A percentile compares a stretch with the other conserved stretches of the same genome.
Evolutionary conservation across 2,888 invertebrate genomes (phyloP).

Genomic region (Lasiommata megera): DNA sequence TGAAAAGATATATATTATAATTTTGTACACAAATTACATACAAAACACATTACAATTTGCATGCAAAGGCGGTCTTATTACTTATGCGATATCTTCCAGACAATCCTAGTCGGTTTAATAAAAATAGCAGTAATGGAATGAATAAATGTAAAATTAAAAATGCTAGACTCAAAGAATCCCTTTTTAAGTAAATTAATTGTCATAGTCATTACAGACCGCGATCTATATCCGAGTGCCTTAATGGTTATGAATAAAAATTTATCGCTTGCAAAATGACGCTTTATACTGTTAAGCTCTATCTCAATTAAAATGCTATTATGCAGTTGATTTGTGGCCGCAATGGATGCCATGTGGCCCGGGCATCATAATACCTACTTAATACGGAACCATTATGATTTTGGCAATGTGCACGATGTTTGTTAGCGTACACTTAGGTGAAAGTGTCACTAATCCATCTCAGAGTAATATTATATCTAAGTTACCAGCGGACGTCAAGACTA

Average conservation of each 20-base stretch:
- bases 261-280: slow-evolving; percentile 55
- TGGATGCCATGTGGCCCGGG: slow-evolving; percentile 35
- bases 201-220: slow-evolving; percentile 22
- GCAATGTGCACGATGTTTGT: too few species aligned
- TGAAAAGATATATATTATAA: too few species aligned
- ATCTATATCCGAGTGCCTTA: slow-evolving; percentile 34
- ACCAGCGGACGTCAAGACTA: too few species aligned
- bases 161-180: slow-evolving; percentile 1
- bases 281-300: slow-evolving; percentile 65
- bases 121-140: too few species aligned
- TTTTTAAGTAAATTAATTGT: slow-evolving; percentile 25
- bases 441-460: too few species aligned
- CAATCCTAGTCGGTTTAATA: too few species aligned
- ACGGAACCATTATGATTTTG: not conserved
- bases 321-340: slow-evolving; percentile 49
- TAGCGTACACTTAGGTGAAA: too few species aligned
- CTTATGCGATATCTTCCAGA: too few species aligned
- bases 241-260: slow-evolving; percentile 67
- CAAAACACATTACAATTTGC: too few species aligned
- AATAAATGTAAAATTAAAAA: slow-evolving; percentile 11
- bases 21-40: too few species aligned
- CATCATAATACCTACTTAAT: slow-evolving; percentile 20
- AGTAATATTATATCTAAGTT: too few species aligned
- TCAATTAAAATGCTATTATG: slow-evolving; percentile 72
- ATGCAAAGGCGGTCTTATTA: too few species aligned